Conservation (phyloP, 2,113 vertebrate species). For the Phalacrocorax pelagicus region DNA sequence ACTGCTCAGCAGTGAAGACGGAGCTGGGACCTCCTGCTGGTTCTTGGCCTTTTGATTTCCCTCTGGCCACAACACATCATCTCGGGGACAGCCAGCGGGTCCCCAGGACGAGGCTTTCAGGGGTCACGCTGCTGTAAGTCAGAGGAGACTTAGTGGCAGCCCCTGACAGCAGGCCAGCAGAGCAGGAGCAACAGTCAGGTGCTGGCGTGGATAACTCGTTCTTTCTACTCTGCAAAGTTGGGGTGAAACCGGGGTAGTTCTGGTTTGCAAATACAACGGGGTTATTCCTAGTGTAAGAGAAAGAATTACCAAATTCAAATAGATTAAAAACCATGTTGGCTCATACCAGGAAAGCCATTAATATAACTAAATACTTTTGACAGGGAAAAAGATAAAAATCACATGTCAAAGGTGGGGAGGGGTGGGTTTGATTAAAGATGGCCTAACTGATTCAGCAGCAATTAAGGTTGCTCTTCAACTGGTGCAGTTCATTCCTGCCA, state of each 20-base stretch:
- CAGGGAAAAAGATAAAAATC: conserved; percentile 46
- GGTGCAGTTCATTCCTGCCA: background rate
- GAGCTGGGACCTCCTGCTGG: background rate
- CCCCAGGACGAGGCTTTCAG: background rate
- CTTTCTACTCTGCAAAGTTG: background rate
- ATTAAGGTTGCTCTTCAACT: conserved; percentile 5
- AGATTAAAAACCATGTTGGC: background rate
- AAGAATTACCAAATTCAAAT: background rate
- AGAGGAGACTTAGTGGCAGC: background rate
- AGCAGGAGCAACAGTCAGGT: accelerated
- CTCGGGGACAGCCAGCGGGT: background rate
- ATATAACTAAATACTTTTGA: conserved; percentile 34
- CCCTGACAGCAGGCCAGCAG: background rate
- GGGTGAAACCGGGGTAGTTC: background rate
- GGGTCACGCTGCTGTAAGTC: accelerated
- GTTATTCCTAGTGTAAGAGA: background rate
- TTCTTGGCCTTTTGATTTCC: background rate
- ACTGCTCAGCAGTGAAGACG: background rate
- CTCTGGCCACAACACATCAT: background rate
- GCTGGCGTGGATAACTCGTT: background rate
- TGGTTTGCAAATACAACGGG: background rate
- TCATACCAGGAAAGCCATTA: conserved; percentile 34
- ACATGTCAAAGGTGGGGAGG: conserved; percentile 10
- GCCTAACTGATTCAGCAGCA: conserved; percentile 29
- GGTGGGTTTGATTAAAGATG: conserved; percentile 44